These are phyloP conservation scores for Macrotis lagotis DNA, from an alignment of 2,113 vertebrate species.

Conservation along the genomic window DNA sequence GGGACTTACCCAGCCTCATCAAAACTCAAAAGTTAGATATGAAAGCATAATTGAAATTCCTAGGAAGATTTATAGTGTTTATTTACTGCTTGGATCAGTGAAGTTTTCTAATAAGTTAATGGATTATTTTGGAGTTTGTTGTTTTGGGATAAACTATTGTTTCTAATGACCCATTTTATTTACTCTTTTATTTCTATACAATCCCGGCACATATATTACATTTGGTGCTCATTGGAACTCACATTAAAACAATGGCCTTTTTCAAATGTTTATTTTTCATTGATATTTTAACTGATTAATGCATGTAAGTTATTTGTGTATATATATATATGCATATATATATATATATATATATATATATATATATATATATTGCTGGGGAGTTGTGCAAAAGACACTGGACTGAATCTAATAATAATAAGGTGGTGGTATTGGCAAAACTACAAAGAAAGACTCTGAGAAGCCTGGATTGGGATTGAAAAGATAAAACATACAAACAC, in stretches of 20 bases:
- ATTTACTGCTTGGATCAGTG: neutral
- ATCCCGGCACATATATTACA: neutral
- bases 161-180: neutral
- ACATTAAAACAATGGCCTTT: neutral
- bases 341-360: no score
- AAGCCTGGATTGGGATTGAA: neutral
- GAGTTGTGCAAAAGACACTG: neutral
- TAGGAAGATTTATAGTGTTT: neutral
- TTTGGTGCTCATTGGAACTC: neutral
- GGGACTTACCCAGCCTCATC: neutral
- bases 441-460: accelerated
- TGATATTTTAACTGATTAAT: neutral
- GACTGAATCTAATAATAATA: neutral
- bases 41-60: neutral
- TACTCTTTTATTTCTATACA: slow-evolving; percentile 6
- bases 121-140: neutral
- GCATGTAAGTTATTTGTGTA: neutral
- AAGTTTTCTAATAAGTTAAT: neutral
- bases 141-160: neutral
- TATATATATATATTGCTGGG: neutral
- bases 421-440: neutral
- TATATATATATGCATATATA: no score
- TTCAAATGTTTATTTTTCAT: neutral
- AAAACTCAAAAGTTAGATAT: neutral
- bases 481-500: slow-evolving; percentile 32